Evolutionary conservation across 2,113 vertebrate species (phyloP).

Genomic region (Montifringilla adamsi): DNA sequence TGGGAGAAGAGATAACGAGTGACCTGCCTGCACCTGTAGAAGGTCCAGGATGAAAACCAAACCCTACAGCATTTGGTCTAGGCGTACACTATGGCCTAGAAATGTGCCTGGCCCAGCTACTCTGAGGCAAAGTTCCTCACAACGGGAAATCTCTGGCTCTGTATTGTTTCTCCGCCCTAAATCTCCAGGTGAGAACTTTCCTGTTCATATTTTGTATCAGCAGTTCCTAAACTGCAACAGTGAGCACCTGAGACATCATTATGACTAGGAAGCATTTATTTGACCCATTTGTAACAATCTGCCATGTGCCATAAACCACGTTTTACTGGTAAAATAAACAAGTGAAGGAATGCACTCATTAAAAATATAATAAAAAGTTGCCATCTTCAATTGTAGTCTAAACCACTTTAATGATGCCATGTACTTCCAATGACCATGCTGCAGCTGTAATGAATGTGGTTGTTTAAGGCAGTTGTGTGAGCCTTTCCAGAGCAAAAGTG

Average conservation of each 20-base stretch:
- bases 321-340: slow-evolving; percentile 59
- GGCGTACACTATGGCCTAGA: background rate
- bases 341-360: slow-evolving; percentile 56
- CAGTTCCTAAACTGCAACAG: slow-evolving; percentile 16
- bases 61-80: background rate
- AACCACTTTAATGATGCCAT: slow-evolving; percentile 70
- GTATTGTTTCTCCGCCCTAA: background rate
- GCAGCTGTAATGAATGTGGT: slow-evolving; percentile 69
- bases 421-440: slow-evolving; percentile 40
- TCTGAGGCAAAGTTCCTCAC: background rate
- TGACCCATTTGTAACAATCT: slow-evolving; percentile 74
- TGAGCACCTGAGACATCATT: slow-evolving; percentile 59
- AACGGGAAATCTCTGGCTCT: background rate
- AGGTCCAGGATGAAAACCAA: background rate
- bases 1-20: background rate
- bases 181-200: background rate
- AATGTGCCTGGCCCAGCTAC: background rate
- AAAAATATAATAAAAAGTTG: slow-evolving; percentile 74
- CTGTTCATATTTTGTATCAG: background rate
- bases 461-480: slow-evolving; percentile 54
- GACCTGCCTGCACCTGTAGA: background rate
- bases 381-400: slow-evolving; percentile 69
- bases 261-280: slow-evolving; percentile 62
- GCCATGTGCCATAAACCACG: slow-evolving; percentile 65
- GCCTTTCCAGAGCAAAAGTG: background rate